A percentile compares a stretch with the other conserved stretches of the same genome.
Evolutionary conservation across 2,888 invertebrate species (phyloP).

Genomic region (Hermaeophaga mercurialis): DNA sequence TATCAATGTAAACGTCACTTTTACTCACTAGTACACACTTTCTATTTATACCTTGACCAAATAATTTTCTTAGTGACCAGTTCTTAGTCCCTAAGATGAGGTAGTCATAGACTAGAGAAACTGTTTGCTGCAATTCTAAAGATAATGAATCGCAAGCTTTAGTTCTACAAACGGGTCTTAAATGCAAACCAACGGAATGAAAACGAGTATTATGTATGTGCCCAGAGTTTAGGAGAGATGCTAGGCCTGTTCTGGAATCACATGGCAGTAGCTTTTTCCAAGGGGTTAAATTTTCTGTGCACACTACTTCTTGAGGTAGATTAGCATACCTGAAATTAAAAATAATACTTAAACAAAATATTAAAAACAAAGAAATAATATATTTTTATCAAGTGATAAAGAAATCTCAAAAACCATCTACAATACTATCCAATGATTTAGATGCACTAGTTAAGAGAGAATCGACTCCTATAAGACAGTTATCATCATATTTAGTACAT

Average conservation of each 20-base stretch:
- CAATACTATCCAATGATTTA: no score
- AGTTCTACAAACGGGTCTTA: constrained; percentile 77
- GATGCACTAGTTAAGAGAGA: no score
- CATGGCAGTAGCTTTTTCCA: constrained; percentile 98
- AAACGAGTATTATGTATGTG: constrained; percentile 92
- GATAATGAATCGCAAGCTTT: constrained; percentile 61
- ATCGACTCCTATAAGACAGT: no score
- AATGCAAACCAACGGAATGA: constrained; percentile 86
- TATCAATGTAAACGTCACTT: constrained; percentile 83
- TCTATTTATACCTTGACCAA: constrained; percentile 83
- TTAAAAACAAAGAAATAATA: neutral
- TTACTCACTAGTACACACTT: constrained; percentile 80
- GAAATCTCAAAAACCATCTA: no score
- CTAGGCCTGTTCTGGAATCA: constrained; percentile 85
- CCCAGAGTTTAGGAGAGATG: constrained; percentile 86
- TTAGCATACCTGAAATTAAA: constrained; percentile 72
- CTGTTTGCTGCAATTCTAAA: constrained; percentile 82
- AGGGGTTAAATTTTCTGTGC: constrained; percentile 98
- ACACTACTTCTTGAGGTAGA: constrained; percentile 94
- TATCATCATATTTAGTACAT: no score
- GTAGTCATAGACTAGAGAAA: constrained; percentile 86
- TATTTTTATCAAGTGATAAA: no score
- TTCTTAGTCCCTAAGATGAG: constrained; percentile 69
- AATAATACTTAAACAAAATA: neutral
- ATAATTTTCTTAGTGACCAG: constrained; percentile 86